phyloP scores from a whole-genome alignment of 2,888 invertebrate species.

The Parthenolecanium corni region DNA sequence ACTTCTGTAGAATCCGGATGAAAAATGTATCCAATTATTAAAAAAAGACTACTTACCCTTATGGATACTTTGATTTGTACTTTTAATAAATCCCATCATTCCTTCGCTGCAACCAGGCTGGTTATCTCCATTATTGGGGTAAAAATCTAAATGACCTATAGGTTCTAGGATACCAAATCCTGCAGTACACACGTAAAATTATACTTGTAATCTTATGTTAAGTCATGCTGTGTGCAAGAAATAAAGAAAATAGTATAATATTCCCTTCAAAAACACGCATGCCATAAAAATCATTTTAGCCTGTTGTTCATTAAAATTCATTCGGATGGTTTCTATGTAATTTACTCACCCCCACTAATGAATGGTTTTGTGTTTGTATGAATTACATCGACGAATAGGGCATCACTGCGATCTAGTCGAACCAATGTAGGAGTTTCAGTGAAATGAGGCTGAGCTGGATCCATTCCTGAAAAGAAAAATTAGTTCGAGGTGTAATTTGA shows the following conservation, averaged over 20 bases:
- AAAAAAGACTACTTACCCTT: conserved; percentile 42
- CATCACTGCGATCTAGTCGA: conserved; percentile 73
- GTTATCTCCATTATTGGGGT: conserved; percentile 74
- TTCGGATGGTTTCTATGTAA: background rate
- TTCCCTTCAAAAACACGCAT: background rate
- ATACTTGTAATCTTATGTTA: too few relatives aligned
- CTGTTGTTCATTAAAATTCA: background rate
- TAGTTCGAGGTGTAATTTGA: too few relatives aligned
- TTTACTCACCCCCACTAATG: conserved; percentile 50
- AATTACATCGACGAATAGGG: conserved; percentile 76
- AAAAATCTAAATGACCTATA: conserved; percentile 82
- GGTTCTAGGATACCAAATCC: conserved; percentile 67
- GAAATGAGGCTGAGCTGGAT: conserved; percentile 88
- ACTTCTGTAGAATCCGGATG: too few relatives aligned
- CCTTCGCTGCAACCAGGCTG: conserved; percentile 58
- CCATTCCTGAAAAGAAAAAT: conserved; percentile 45
- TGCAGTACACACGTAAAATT: too few relatives aligned
- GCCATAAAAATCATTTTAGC: background rate
- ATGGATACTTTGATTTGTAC: conserved; percentile 51
- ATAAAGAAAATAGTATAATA: background rate
- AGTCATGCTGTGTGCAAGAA: too few relatives aligned
- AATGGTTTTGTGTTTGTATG: conserved; percentile 76
- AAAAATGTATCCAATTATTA: too few relatives aligned
- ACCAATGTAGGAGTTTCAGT: conserved; percentile 66
- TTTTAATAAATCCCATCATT: conserved; percentile 52